These are phyloP conservation scores for Xiphophorus hellerii DNA, from an alignment of 2,113 vertebrate species.

Conservation along the genomic window DNA sequence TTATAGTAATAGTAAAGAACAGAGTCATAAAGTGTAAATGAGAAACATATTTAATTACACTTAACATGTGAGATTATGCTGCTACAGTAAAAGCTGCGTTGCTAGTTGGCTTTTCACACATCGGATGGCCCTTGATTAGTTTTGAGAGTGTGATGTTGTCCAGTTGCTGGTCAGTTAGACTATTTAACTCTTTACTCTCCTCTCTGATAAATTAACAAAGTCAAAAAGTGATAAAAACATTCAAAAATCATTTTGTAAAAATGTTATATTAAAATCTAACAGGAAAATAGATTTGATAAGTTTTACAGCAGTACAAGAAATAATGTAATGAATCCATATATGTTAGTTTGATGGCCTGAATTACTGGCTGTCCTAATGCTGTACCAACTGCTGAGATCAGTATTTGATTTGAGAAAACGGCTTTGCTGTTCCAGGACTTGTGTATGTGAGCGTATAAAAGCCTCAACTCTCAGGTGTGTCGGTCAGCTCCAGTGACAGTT, in stretches of 20 bases:
- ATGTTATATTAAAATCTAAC: neutral
- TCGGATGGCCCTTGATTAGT: neutral
- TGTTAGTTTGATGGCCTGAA: neutral
- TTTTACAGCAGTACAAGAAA: too few species aligned
- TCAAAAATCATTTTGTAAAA: neutral
- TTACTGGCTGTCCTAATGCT: neutral
- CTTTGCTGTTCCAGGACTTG: neutral
- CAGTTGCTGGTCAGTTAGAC: conserved; percentile 40
- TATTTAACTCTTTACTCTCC: conserved; percentile 37
- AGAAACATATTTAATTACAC: neutral
- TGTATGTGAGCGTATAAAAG: conserved; percentile 4
- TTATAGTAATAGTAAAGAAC: neutral
- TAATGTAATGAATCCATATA: neutral
- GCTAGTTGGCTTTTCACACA: neutral
- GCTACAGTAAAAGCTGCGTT: neutral
- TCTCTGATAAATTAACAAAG: conserved; percentile 41
- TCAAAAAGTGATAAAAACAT: neutral
- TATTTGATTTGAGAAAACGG: neutral
- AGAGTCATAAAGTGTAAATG: neutral
- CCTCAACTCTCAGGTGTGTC: conserved; percentile 55
- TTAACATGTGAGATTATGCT: neutral
- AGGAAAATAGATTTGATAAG: too few species aligned
- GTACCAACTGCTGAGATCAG: too few species aligned
- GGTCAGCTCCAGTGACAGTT: conserved; percentile 47
- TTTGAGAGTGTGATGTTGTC: conserved; percentile 6